Conservation (phyloP, 2,113 vertebrate genomes). For the Eptesicus fuscus region DNA sequence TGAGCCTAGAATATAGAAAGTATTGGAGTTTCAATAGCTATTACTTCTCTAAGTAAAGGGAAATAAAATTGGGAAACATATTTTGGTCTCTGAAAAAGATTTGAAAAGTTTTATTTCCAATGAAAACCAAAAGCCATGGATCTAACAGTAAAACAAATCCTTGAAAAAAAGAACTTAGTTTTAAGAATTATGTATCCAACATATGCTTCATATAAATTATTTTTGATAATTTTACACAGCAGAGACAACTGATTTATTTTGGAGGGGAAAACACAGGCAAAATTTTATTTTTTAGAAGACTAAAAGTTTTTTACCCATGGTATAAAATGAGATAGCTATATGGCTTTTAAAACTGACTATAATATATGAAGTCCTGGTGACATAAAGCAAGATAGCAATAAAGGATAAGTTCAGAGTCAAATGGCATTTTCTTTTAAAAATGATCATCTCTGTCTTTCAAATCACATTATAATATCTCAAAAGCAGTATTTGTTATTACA, state of each 20-base stretch:
- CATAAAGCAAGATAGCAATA: slow-evolving; percentile 3
- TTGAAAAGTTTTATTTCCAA: background rate
- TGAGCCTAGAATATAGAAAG: background rate
- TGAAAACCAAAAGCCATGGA: background rate
- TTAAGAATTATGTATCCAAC: background rate
- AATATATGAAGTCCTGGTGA: slow-evolving; percentile 1
- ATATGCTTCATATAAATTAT: background rate
- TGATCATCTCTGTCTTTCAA: slow-evolving; percentile 34
- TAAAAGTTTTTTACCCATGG: background rate
- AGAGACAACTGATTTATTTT: background rate
- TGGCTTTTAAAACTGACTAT: background rate
- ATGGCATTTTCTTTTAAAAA: slow-evolving; percentile 48
- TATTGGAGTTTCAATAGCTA: background rate
- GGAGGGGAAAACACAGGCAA: background rate
- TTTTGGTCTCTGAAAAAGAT: slow-evolving; percentile 18
- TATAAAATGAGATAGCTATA: background rate
- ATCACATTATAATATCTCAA: background rate
- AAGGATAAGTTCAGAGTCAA: slow-evolving; percentile 47
- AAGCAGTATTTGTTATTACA: slow-evolving; percentile 37
- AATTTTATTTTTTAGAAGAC: background rate
- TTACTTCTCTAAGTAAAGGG: background rate
- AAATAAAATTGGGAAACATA: background rate
- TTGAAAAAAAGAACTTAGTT: background rate
- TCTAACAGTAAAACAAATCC: background rate
- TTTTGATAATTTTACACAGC: background rate